These are phyloP conservation scores for Ophiodon elongatus DNA, from an alignment of 2,113 vertebrate species.

Conservation along the genomic window DNA sequence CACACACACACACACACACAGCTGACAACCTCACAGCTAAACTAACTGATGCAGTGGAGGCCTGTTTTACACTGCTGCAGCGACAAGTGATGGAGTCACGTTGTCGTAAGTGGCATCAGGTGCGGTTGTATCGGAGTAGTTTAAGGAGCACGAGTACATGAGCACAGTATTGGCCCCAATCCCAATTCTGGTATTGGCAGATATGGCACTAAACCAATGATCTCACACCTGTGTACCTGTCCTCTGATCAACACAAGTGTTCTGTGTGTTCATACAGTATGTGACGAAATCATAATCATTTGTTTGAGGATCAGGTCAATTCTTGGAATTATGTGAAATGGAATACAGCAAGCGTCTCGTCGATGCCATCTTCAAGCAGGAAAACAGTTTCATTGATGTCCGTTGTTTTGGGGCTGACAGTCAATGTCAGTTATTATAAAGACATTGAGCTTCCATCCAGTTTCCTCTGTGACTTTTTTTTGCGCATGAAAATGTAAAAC, in stretches of 20 bases:
- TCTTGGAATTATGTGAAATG: neutral
- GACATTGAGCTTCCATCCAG: neutral
- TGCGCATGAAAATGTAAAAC: neutral
- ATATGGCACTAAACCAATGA: neutral
- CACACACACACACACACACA: no score
- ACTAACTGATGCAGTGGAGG: no score
- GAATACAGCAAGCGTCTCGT: neutral
- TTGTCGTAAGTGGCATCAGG: no score
- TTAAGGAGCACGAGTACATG: no score
- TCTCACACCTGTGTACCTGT: neutral
- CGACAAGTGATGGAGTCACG: no score
- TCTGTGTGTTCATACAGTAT: neutral
- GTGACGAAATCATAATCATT: neutral
- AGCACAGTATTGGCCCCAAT: no score
- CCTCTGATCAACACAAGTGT: neutral
- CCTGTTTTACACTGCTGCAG: no score
- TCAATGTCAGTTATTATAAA: neutral
- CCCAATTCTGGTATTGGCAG: no score
- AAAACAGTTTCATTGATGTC: neutral
- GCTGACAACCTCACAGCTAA: no score
- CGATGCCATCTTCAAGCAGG: neutral
- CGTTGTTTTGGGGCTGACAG: neutral
- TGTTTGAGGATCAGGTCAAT: neutral
- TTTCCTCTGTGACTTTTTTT: neutral
- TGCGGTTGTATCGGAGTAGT: no score